Evolutionary conservation across 2,113 vertebrate species (phyloP), one percentile per base, ranked within the genome.

Genomic region (Oncorhynchus keta): DNA sequence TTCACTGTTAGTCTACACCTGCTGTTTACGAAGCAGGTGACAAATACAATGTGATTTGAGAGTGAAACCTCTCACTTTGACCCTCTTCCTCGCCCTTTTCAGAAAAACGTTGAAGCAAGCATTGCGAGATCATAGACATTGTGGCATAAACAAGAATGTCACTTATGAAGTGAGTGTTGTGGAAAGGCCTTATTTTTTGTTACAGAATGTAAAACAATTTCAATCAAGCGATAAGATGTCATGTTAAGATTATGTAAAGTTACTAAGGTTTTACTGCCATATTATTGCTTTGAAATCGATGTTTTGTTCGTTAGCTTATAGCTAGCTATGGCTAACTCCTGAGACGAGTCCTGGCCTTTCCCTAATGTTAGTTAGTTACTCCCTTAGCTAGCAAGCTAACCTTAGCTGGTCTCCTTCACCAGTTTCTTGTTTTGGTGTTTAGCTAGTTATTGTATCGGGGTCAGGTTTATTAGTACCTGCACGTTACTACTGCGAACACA

Each of bases 81-180:
- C 9, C 39, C 39, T 11, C 39, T 45, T 12, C 39, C 39, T 45
- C 9, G 9, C 62, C 8, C 9, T 12, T 9, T 12, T 12, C 22
- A 24, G 22, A 30, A 67, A 2, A 35, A 22, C 2, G 2, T 7
- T 3, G 22, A 39, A 24, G 68, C 9, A 26, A 26, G 18, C 39
- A 49, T 70, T 45, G 45, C 68, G 45, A 70, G 45, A 70, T 11
- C 20, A 39, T 24, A 9, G n/a, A 11, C 7, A 70, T 35, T 20
- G 9, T 11, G 18, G 84, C 88, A 89, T 79, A 81, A 86, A 87
- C 80, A 70, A 95, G 95, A 77, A 98, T 98, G 97, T 94, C 96
- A 91, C 91, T 98, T 0, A 87, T 94, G 84, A 97, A 95, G 96
- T 97, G 67, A 91, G 91, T 74, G 1, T n/a, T 78, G 76, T 49